phyloP scores from a whole-genome alignment of 2,797 vertebrate genomes.

The Helarctos malayanus region DNA sequence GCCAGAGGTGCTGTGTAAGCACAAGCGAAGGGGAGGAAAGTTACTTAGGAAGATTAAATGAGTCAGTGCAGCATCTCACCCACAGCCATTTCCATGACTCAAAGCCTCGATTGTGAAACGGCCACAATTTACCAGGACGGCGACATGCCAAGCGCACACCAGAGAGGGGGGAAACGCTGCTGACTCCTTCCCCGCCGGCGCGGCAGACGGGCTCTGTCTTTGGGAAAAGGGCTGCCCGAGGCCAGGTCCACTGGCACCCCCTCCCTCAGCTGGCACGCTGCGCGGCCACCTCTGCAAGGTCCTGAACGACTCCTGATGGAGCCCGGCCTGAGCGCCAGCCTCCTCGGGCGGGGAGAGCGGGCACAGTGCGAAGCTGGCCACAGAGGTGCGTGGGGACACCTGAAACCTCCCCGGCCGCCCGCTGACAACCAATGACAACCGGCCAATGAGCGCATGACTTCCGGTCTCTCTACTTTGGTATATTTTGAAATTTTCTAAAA shows the following conservation, averaged over 20 bases:
- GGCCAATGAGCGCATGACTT: neutral
- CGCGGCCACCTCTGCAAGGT: fast-evolving
- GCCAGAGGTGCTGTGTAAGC: conserved; percentile 52
- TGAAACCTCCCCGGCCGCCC: fast-evolving
- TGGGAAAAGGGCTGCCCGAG: neutral
- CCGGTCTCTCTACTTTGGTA: neutral
- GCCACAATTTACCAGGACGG: neutral
- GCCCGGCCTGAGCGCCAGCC: neutral
- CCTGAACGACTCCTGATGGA: neutral
- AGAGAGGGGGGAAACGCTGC: fast-evolving
- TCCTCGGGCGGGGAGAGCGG: neutral
- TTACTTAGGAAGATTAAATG: conserved; percentile 63
- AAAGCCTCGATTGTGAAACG: neutral
- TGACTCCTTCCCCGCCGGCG: fast-evolving
- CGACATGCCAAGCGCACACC: neutral
- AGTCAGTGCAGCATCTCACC: conserved; percentile 53
- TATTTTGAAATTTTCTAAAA: neutral
- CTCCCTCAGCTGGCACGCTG: fast-evolving
- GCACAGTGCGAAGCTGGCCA: neutral
- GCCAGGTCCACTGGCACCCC: fast-evolving
- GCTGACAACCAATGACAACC: fast-evolving
- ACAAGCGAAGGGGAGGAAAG: conserved; percentile 57
- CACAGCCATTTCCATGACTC: conserved; percentile 53
- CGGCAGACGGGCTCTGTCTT: neutral
- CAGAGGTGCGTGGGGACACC: fast-evolving